phyloP scores from a whole-genome alignment of 2,797 vertebrate species.

The Meda fulgida region DNA sequence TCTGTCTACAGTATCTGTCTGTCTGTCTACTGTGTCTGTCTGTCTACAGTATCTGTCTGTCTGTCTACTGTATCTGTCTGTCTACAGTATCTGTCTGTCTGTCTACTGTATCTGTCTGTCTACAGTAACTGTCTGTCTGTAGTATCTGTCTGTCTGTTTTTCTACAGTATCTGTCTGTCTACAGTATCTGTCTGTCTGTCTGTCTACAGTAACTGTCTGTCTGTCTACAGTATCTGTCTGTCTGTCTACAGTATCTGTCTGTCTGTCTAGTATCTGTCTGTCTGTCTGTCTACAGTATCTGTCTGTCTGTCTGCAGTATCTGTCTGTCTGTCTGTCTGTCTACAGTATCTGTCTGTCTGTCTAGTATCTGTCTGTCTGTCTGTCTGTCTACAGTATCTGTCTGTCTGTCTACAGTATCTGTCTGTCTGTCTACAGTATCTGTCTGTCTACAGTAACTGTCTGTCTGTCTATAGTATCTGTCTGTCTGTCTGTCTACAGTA shows the following conservation, averaged over 20 bases:
- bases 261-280: not conserved
- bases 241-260: not conserved
- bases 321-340: not conserved
- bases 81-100: not conserved
- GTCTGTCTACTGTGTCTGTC: too few species aligned
- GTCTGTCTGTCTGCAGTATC: not conserved
- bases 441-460: not conserved
- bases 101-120: not conserved
- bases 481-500: not conserved
- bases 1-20: not conserved
- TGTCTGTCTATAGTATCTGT: not conserved
- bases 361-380: rapidly evolving
- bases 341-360: not conserved
- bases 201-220: not conserved
- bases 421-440: not conserved
- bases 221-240: not conserved
- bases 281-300: not conserved
- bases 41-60: not conserved
- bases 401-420: not conserved
- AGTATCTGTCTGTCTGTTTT: not conserved
- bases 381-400: not conserved
- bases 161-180: not conserved
- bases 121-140: not conserved
- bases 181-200: not conserved
- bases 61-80: not conserved